Evolutionary conservation across 2,113 vertebrate genomes (phyloP).

Genomic region (Myodes glareolus): DNA sequence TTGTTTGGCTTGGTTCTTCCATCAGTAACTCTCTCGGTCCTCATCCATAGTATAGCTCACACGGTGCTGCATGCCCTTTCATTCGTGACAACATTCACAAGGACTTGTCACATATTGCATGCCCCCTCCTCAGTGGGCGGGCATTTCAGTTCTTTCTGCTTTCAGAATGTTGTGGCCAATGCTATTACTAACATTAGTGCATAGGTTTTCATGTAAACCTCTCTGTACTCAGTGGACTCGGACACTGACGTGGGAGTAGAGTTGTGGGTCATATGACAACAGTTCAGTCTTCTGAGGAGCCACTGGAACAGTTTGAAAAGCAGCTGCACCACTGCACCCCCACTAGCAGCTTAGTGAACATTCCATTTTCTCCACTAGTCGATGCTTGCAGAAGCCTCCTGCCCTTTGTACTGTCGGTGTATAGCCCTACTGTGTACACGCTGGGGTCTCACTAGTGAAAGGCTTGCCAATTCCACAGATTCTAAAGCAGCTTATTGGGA

Average conservation of each 20-base stretch:
- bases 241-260: neutral
- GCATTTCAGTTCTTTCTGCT: neutral
- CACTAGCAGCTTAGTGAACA: neutral
- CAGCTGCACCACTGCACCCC: neutral
- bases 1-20: neutral
- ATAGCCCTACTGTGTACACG: accelerated
- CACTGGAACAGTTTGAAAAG: neutral
- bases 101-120: neutral
- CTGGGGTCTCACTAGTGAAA: neutral
- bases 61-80: neutral
- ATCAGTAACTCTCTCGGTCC: neutral
- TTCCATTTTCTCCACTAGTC: neutral
- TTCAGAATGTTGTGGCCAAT: neutral
- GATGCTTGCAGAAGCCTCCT: neutral
- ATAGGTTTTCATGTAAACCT: neutral
- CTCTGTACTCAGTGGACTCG: neutral
- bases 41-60: neutral
- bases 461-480: neutral
- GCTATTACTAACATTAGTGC: neutral
- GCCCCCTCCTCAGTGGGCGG: neutral
- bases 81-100: neutral
- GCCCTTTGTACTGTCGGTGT: neutral
- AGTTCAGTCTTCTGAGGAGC: neutral
- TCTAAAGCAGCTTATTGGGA: neutral
- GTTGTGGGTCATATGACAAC: neutral